These are phyloP conservation scores for Leucoraja ocellata DNA, from an alignment of 2,797 vertebrate species.

Conservation along the genomic window DNA sequence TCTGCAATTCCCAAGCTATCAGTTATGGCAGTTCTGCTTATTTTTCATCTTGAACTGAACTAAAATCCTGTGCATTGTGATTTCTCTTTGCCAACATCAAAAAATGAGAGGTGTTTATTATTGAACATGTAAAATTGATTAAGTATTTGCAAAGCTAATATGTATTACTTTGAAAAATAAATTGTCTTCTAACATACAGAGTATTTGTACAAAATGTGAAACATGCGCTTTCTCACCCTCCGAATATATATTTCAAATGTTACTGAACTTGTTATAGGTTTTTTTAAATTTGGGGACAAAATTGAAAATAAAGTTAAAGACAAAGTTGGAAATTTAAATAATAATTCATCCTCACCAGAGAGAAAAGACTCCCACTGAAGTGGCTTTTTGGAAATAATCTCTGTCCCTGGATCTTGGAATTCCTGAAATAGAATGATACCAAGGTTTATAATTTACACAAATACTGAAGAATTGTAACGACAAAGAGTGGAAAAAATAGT, in stretches of 20 bases:
- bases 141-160: neutral
- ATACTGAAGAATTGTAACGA: neutral
- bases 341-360: neutral
- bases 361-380: neutral
- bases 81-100: slow-evolving; percentile 9
- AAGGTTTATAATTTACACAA: slow-evolving; percentile 6
- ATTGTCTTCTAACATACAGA: neutral
- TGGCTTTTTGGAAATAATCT: neutral
- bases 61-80: neutral
- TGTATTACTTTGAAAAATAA: neutral
- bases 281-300: neutral
- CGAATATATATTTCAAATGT: neutral
- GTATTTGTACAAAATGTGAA: neutral
- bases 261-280: neutral
- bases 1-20: neutral
- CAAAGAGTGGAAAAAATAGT: neutral
- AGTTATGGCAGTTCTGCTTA: neutral
- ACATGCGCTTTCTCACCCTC: neutral
- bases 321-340: neutral
- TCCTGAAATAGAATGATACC: neutral
- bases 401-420: neutral
- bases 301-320: neutral
- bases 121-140: neutral
- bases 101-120: neutral
- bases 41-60: neutral